A percentile compares a stretch with the other conserved stretches of the same genome.
These are phyloP conservation scores for Andricus curvator DNA, from an alignment of 2,888 invertebrate genomes.

Conservation along the genomic window DNA sequence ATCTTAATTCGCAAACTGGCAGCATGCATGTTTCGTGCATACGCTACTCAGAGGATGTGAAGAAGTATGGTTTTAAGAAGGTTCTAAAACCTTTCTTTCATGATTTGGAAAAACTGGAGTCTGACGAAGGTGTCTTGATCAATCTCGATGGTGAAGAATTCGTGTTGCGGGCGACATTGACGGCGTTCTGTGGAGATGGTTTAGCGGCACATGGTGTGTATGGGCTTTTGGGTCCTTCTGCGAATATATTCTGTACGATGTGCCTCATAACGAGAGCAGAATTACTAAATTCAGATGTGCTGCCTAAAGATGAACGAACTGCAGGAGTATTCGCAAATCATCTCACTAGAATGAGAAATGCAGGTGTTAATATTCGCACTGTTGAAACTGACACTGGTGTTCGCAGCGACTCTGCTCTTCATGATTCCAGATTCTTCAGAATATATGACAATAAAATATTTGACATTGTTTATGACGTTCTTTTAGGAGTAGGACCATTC, in stretches of 20 bases:
- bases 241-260: conserved; percentile 43
- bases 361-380: conserved; percentile 10
- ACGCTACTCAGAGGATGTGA: conserved; percentile 31
- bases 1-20: no score
- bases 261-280: no score
- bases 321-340: no score
- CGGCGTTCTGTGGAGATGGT: conserved; percentile 49
- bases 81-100: conserved; percentile 34
- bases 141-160: conserved; percentile 41
- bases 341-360: no score
- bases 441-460: conserved; percentile 46
- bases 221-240: conserved; percentile 46
- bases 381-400: conserved; percentile 47
- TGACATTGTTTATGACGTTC: conserved; percentile 49
- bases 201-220: conserved; percentile 19
- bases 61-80: conserved; percentile 45
- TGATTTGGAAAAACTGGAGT: conserved; percentile 43
- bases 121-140: conserved; percentile 47
- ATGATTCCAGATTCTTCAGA: conserved; percentile 45
- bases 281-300: no score
- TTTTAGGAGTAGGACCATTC: conserved; percentile 15
- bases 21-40: no score
- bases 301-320: no score
- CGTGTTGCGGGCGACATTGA: conserved; percentile 45
- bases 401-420: conserved; percentile 45